Evolutionary conservation across 2,888 invertebrate species (phyloP), one percentile per base, ranked within the genome.

Genomic region (Xylocampa areola): DNA sequence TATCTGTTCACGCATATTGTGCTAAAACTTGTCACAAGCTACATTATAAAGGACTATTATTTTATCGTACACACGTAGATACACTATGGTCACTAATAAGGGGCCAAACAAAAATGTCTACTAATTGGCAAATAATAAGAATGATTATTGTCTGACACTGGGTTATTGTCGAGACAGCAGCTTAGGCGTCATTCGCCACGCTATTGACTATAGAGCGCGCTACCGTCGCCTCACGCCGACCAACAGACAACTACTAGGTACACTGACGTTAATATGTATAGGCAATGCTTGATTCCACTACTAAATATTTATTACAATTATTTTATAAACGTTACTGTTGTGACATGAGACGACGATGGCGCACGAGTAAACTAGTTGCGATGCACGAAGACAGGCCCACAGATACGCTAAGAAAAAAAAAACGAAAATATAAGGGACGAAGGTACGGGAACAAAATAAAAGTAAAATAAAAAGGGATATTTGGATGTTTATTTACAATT

Each of bases 131-230:
- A 92, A 92, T 82, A 63, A 92, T 86, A 90, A 81, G 77, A 91
- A 91, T 88, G 73, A 91, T 94, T 94, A 94, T 94, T 94, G 94
- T 94, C 94, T 92, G 91, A 93, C 94, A 94, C 93, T 92, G 91
- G 92, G 91, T 94, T 94, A 94, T 94, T 94, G 94, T 94, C 94
- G 82, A 93, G 93, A 94, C 94, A 94, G 94, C 94, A 94, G 94
- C 87, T 91, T 65, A 67, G 90, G 88, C 88, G 81, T 70, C 69
- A 55, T 51, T 60, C 84, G 89, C 89, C 90, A 72, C 82, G 81
- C 86, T 88, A 89, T 89, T 85, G 88, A 87, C 89, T 89, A 89
- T 77, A 84, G 81, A 79, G 68, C 64, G 70, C 57, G 67, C 74
- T 62, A 13, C 64, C 68, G 50, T 48, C 50, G 44, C 63, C 50